Evolutionary conservation across 2,888 invertebrate species (phyloP).

Genomic region (Unio delphinus): DNA sequence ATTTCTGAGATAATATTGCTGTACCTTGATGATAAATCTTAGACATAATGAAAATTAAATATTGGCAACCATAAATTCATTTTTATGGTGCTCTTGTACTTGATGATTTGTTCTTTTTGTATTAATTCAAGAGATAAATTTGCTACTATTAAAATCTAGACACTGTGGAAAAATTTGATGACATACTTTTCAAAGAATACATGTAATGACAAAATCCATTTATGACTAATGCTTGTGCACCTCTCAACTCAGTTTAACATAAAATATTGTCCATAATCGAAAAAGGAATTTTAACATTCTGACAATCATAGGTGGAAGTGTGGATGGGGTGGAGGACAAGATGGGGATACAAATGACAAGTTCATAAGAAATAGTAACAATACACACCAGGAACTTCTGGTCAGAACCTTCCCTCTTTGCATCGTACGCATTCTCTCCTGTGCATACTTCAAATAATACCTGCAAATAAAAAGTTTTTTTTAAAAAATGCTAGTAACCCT

Average conservation of each 20-base stretch:
- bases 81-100: too few relatives aligned
- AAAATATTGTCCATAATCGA: neutral
- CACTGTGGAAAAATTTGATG: too few relatives aligned
- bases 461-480: constrained; percentile 36
- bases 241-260: neutral
- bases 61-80: too few relatives aligned
- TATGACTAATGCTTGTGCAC: neutral
- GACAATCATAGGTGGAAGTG: neutral
- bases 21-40: too few relatives aligned
- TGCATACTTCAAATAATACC: constrained; percentile 81
- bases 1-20: too few relatives aligned
- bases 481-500: neutral
- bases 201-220: neutral
- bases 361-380: neutral
- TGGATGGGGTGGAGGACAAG: neutral
- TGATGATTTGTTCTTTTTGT: too few relatives aligned
- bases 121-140: too few relatives aligned
- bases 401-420: constrained; percentile 72
- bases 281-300: neutral
- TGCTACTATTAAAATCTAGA: too few relatives aligned
- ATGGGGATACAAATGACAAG: neutral
- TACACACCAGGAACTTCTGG: constrained; percentile 74
- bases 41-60: too few relatives aligned
- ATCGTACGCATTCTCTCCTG: constrained; percentile 80
- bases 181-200: too few relatives aligned